phyloP scores from a whole-genome alignment of 2,113 vertebrate genomes.

The Glareola pratincola region DNA sequence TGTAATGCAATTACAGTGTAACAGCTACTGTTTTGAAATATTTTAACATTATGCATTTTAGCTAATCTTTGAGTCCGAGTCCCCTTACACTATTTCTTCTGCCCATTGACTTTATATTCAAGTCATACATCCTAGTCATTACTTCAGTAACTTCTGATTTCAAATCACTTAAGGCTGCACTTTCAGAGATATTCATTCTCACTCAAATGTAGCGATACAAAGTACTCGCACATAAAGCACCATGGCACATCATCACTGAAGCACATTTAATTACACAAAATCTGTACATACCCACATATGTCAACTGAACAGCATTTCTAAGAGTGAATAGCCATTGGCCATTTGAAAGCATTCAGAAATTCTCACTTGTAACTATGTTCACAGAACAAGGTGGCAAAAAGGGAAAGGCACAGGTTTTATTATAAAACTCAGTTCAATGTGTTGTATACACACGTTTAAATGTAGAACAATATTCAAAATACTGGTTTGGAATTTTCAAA shows the following conservation, averaged over 20 bases:
- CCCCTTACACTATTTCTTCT: background rate
- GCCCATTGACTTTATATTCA: background rate
- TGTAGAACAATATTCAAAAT: background rate
- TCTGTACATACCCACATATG: background rate
- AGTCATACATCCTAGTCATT: background rate
- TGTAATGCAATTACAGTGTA: background rate
- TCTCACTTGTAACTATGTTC: background rate
- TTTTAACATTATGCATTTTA: background rate
- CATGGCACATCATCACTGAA: background rate
- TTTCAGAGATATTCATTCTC: background rate
- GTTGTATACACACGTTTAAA: background rate
- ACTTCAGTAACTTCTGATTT: background rate
- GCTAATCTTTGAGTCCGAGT: background rate
- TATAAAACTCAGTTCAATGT: background rate
- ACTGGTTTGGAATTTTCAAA: fast-evolving
- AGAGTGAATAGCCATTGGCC: background rate
- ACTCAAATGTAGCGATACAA: background rate
- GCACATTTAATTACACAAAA: background rate
- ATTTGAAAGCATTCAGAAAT: background rate
- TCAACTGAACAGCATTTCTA: background rate
- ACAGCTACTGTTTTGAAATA: background rate
- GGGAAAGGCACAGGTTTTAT: background rate
- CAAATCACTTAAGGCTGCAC: background rate
- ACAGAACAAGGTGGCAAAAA: background rate
- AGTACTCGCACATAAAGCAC: background rate